Base-by-base conservation (phyloP, 2,797 vertebrate genomes). In the Hydrophis major region DNA sequence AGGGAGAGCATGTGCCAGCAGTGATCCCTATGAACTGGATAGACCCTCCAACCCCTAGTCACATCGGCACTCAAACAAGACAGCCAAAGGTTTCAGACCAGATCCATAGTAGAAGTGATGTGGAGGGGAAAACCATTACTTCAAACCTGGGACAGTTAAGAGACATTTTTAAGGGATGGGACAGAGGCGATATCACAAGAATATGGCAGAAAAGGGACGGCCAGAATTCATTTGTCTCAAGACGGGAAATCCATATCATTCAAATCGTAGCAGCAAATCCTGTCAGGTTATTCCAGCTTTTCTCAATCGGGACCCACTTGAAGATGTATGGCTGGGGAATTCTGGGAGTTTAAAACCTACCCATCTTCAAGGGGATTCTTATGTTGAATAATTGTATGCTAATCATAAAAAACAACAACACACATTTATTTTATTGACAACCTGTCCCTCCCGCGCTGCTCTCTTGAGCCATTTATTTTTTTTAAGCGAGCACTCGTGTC, bases 391-490 rank as follows among this genome's bases (percentile, higher is more conserved):
- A 8, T 18, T 37, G n/a, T 37, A 20, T 78, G 18, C 18, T 42
- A 4, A 1, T n/a, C 13, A 28, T 0, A 61, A 61, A 61, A 61
- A 25, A 66, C 14, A n/a, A 66, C 0, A 42, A 0, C 1, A 0
- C 8, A 63, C 20, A 42, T 83, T 47, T 47, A 4, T 83, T 83
- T 42, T 25, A 20, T 25, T 22, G 37, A 47, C 74, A 83, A 83
- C 20, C 20, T 47, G 74, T 42, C 32, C 37, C 18, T 42, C 32
- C 18, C 32, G 1, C 3, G 32, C 8, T 22, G 37, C 20, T 83
- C 10, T 47, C 10, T 83, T 83, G 8, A 42, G 74, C 37, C 74
- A 7, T 83, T 83, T 83, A 47, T 42, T 83, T 78, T 78, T 50
- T 50, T 50, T 47, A 83, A 83, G 74, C 20, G 20, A 47, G 20